A percentile compares a stretch with the other conserved stretches of the same genome.
Conservation (phyloP, 2,797 vertebrate genomes). For the Mus minutoides region DNA sequence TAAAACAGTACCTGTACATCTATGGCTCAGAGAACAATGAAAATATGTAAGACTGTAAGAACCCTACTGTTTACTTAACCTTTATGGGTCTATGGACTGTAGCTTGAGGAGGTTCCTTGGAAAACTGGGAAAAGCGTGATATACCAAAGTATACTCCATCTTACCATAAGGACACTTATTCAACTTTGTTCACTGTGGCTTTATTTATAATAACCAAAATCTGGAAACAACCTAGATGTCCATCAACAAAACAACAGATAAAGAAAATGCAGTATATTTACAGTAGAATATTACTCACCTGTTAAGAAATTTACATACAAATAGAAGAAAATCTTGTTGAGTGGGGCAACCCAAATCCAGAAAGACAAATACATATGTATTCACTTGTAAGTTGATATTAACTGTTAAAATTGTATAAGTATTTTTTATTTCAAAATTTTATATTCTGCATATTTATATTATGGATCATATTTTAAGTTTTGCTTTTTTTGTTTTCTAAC, state of each 20-base stretch:
- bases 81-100: neutral
- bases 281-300: neutral
- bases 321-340: neutral
- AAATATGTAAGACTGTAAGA: neutral
- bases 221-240: neutral
- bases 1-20: neutral
- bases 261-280: too few relatives aligned
- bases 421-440: neutral
- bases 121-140: neutral
- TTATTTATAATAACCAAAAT: neutral
- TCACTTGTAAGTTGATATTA: neutral
- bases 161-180: neutral
- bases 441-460: neutral
- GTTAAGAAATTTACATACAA: neutral
- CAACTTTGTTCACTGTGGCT: neutral
- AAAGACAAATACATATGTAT: neutral
- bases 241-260: neutral
- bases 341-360: neutral
- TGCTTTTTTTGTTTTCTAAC: neutral
- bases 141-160: neutral
- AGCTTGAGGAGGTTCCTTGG: neutral
- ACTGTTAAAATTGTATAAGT: neutral
- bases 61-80: neutral
- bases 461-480: neutral
- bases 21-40: neutral